A percentile compares a stretch with the other conserved stretches of the same genome.
Evolutionary conservation across 2,113 vertebrate genomes (phyloP).

Genomic region (Otocyon megalotis): DNA sequence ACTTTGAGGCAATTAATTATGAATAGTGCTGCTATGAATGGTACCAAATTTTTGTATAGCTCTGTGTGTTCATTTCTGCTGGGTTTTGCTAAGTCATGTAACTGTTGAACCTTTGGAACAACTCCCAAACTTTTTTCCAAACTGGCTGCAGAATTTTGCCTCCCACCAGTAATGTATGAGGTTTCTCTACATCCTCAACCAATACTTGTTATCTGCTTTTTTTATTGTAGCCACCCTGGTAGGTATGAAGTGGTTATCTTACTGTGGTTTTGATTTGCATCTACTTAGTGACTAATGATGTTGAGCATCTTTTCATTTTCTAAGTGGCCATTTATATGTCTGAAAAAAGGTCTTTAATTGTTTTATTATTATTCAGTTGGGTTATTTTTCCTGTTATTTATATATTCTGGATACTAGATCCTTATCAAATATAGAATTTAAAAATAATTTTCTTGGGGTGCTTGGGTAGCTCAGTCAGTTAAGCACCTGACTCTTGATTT

Average conservation of each 20-base stretch:
- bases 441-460: neutral
- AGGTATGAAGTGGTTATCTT: neutral
- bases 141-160: neutral
- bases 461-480: too few species aligned
- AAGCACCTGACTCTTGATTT: neutral
- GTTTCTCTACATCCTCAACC: neutral
- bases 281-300: neutral
- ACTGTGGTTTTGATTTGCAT: neutral
- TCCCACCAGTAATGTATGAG: neutral
- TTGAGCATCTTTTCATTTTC: neutral
- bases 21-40: neutral
- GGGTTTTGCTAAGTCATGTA: neutral
- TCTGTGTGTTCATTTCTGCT: constrained; percentile 14
- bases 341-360: neutral
- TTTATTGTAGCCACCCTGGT: neutral
- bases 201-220: neutral
- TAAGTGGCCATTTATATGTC: neutral
- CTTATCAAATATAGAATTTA: neutral
- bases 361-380: neutral
- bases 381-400: neutral
- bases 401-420: neutral
- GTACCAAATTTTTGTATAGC: neutral
- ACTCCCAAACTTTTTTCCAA: neutral
- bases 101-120: neutral
- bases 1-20: neutral